These are phyloP conservation scores for Laticauda laticaudata DNA, from an alignment of 2,113 vertebrate species.

Conservation along the genomic window DNA sequence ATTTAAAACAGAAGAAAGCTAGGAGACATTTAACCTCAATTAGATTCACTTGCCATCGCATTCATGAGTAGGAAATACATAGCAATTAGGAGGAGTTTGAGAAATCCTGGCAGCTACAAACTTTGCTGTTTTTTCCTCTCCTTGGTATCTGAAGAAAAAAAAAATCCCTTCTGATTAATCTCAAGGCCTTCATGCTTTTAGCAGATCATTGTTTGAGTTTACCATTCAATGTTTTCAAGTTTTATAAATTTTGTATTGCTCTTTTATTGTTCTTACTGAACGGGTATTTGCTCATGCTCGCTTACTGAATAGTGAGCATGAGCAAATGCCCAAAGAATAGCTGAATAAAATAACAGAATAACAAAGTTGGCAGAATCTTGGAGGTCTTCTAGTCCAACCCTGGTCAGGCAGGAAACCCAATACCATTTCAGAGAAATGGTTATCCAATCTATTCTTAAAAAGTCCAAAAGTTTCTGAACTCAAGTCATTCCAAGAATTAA, in stretches of 20 bases:
- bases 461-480: not conserved
- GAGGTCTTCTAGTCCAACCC: not conserved
- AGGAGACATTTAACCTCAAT: not conserved
- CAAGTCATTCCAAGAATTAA: not conserved
- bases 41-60: not conserved
- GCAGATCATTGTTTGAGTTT: not conserved
- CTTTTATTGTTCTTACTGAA: not conserved
- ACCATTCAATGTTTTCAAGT: not conserved
- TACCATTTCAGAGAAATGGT: not conserved
- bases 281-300: too few relatives aligned
- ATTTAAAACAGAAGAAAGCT: not conserved
- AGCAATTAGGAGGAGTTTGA: not conserved
- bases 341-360: not conserved
- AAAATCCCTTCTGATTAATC: not conserved
- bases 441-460: not conserved
- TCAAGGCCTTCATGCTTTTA: not conserved
- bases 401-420: not conserved
- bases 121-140: not conserved
- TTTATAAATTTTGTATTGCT: not conserved
- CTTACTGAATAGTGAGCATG: not conserved
- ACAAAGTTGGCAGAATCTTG: not conserved
- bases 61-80: not conserved
- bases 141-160: not conserved
- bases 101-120: not conserved
- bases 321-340: not conserved